Base-by-base conservation (phyloP, 2,797 vertebrate species). In the Sebastiscus albofasciatus region DNA sequence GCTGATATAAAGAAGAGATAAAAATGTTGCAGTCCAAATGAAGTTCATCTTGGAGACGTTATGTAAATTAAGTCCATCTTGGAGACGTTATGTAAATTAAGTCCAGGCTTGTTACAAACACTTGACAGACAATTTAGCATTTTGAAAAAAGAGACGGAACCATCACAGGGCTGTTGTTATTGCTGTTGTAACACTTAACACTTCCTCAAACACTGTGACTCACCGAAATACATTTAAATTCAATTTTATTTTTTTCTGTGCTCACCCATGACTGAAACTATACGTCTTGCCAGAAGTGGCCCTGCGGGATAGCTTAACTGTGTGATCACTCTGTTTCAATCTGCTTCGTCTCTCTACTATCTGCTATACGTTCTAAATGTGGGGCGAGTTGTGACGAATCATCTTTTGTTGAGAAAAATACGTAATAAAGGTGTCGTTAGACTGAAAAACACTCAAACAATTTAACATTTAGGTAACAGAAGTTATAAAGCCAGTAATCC, bases 311-410 rank as follows among this genome's bases (percentile, higher is more conserved):
- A 75, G 33, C 55, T 72, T 49, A 58, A 72, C 33, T 33, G 55
- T 76, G 61, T 33, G 56, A 72, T 77, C 39, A 18, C 60, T 24
- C 16, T n/a, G 31, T 72, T 68, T 52, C 39, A 16, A 36, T 62
- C 22, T 3, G 64, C 62, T 67, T 58, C 1, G 18, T 6, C 22
- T 49, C 58, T 59, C 16, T 36, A 2, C 20, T 26, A 8, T 69
- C 36, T 29, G 18, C 24, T 64, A 33, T n/a, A 39, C 0, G 20
- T 34, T 72, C n/a, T 31, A 26, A 74, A 78, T 31, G 62, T 52
- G 39, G 69, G 55, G 11, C 3, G 9, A 61, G 58, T n/a, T 11
- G 55, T 71, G 66, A 82, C 55, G 12, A 26, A 79, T 77, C 69
- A 66, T 62, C 20, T 68, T 78, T 20, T 67, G 52, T 42, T 59